A percentile compares a stretch with the other conserved stretches of the same genome.
Evolutionary conservation across 35 echinoderm and acorn worm species (phyloP).

Genomic region (Ophiothrix spiculata): DNA sequence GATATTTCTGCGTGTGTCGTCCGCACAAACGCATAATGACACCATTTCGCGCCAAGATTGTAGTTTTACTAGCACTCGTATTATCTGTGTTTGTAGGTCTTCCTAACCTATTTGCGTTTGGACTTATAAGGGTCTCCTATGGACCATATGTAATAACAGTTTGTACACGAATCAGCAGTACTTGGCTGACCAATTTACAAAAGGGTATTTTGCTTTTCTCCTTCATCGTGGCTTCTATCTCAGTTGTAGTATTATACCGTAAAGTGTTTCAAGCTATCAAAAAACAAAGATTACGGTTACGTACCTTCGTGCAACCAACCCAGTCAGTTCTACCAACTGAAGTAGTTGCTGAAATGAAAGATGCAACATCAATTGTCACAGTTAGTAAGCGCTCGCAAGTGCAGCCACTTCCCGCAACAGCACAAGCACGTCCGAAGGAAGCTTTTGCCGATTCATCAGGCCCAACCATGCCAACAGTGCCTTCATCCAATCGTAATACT

Average conservation of each 20-base stretch:
- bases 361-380: not conserved
- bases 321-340: not conserved
- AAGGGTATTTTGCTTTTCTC: not conserved
- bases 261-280: constrained; percentile 19
- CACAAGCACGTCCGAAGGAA: not conserved
- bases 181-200: not conserved
- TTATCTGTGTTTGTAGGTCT: not conserved
- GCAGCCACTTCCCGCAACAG: not conserved
- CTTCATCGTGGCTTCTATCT: not conserved
- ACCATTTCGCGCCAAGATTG: constrained; percentile 16
- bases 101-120: not conserved
- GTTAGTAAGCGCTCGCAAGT: no score
- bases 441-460: not conserved
- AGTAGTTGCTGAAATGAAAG: not conserved
- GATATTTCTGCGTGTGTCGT: constrained; percentile 43
- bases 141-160: not conserved
- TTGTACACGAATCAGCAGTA: not conserved
- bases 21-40: constrained; percentile 27
- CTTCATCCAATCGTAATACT: not conserved
- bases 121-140: not conserved
- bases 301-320: not conserved
- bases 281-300: not conserved
- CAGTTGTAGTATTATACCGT: constrained; percentile 14
- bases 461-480: not conserved
- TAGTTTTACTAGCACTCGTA: not conserved